phyloP scores from a whole-genome alignment of 30 jellyfish, hydroid and myxozoan species.

The Cassiopea xamachana region DNA sequence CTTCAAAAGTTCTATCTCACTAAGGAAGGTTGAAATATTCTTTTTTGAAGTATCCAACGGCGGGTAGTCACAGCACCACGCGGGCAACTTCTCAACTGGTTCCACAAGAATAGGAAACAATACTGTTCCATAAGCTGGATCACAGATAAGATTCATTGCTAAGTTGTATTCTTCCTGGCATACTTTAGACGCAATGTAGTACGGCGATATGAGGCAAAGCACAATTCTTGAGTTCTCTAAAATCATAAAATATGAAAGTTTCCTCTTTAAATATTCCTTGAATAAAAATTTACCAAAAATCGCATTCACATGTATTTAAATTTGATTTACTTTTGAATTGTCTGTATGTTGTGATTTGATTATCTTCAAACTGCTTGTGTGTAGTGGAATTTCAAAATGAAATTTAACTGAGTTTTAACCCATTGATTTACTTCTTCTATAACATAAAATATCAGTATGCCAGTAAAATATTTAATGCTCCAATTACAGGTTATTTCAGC shows the following conservation, averaged over 20 bases:
- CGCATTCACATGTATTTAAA: too few relatives aligned
- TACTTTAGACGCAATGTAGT: slow-evolving; percentile 82
- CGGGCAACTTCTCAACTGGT: slow-evolving; percentile 64
- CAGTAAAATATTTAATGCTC: too few relatives aligned
- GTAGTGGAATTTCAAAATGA: too few relatives aligned
- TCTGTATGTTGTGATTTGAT: too few relatives aligned
- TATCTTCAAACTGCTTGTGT: too few relatives aligned
- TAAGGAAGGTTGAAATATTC: slow-evolving; percentile 35
- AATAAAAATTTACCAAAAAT: too few relatives aligned
- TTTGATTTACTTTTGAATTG: too few relatives aligned
- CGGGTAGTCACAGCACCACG: slow-evolving; percentile 78
- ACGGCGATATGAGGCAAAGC: slow-evolving; percentile 75
- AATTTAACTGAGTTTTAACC: too few relatives aligned
- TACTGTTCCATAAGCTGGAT: slow-evolving; percentile 63
- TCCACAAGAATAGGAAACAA: slow-evolving; percentile 68
- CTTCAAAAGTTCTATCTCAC: slow-evolving; percentile 21
- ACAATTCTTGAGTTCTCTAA: slow-evolving; percentile 75
- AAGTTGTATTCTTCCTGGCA: slow-evolving; percentile 95
- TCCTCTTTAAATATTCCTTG: too few relatives aligned
- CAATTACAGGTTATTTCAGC: too few relatives aligned
- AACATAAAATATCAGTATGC: too few relatives aligned
- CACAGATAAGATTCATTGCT: slow-evolving; percentile 82
- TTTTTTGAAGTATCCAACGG: slow-evolving; percentile 30
- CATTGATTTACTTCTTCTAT: too few relatives aligned
- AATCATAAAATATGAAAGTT: background rate